A percentile compares a stretch with the other conserved stretches of the same genome.
phyloP scores from a whole-genome alignment of 2,888 invertebrate species.

The Rosalia funebris region DNA sequence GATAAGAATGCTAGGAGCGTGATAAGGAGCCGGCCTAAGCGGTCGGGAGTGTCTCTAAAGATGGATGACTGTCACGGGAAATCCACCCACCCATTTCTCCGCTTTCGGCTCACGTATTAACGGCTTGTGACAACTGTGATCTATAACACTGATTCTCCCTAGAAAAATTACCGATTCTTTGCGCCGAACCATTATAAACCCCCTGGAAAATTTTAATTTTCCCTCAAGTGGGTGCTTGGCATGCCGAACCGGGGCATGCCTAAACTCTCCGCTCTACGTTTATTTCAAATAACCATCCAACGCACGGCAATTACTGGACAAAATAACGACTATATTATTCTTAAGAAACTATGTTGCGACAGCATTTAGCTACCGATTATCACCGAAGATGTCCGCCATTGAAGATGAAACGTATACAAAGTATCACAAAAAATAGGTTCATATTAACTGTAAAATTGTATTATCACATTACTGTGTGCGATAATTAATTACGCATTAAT shows the following conservation, averaged over 20 bases:
- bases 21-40: conserved; percentile 61
- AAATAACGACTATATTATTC: too few species aligned
- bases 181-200: conserved; percentile 28
- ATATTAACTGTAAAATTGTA: too few species aligned
- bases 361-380: too few species aligned
- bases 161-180: conserved; percentile 33
- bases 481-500: too few species aligned
- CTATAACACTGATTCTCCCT: conserved; percentile 61
- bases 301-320: too few species aligned
- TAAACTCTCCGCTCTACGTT: too few species aligned
- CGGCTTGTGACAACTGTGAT: conserved; percentile 64
- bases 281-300: too few species aligned
- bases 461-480: too few species aligned
- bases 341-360: too few species aligned
- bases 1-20: conserved; percentile 64
- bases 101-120: conserved; percentile 62
- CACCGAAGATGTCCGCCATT: too few species aligned
- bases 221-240: conserved; percentile 18
- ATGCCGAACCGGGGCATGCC: conserved; percentile 5
- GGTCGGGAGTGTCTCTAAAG: conserved; percentile 64
- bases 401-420: too few species aligned
- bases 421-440: too few species aligned
- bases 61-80: conserved; percentile 65
- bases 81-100: conserved; percentile 61
- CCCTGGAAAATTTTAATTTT: conserved; percentile 36